Percentiles rank a stretch among this genome's conserved stretches.
These are phyloP conservation scores for Illadopsis cleaveri DNA, from an alignment of 2,113 vertebrate genomes.

Conservation along the genomic window DNA sequence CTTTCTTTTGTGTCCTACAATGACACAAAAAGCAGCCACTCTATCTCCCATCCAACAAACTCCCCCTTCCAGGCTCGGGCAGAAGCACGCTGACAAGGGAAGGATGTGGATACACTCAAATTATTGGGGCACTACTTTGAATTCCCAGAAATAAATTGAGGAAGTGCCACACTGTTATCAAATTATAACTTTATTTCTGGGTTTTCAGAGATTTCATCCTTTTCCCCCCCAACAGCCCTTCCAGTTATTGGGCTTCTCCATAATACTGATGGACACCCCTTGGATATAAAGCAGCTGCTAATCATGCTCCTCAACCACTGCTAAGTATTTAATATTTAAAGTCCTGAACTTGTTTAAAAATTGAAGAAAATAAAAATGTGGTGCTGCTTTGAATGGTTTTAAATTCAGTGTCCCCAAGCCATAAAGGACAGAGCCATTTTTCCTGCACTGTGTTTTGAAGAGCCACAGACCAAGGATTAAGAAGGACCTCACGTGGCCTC, in stretches of 20 bases:
- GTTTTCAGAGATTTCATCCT: not conserved
- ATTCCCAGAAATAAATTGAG: not conserved
- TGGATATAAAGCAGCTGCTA: not conserved
- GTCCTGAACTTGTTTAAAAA: not conserved
- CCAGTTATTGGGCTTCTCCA: not conserved
- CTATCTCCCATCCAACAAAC: not conserved
- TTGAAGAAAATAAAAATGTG: not conserved
- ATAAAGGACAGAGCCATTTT: not conserved
- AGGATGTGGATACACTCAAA: not conserved
- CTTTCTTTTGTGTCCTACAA: too few species aligned
- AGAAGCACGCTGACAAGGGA: not conserved
- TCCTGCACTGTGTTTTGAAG: not conserved
- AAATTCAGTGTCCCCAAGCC: not conserved
- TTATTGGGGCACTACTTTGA: not conserved
- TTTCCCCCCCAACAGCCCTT: too few species aligned
- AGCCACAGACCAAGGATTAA: not conserved
- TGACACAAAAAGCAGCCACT: not conserved
- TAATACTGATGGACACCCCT: not conserved
- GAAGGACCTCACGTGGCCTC: not conserved
- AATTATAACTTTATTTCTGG: not conserved
- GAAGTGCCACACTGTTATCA: not conserved
- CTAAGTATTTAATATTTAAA: not conserved
- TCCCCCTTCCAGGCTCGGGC: accelerated
- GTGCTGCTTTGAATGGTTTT: not conserved
- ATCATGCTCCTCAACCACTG: not conserved